Evolutionary conservation across 2,113 vertebrate species (phyloP).

Genomic region (Stegostoma tigrinum): DNA sequence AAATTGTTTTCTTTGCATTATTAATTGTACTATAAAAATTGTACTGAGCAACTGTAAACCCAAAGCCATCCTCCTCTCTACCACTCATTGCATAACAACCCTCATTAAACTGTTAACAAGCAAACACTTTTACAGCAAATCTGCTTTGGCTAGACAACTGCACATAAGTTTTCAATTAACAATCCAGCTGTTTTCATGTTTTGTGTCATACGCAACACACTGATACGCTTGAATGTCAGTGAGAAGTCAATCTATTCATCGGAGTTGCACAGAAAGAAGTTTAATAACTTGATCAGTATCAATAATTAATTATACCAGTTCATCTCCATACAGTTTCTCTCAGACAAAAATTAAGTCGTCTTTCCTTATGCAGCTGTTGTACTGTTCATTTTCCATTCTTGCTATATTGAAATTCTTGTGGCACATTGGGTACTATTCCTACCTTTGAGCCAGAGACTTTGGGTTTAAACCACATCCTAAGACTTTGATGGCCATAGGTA

Average conservation of each 20-base stretch:
- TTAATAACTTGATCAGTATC: not conserved
- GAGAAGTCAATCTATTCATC: conserved; percentile 14
- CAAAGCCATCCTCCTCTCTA: not conserved
- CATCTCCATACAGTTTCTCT: not conserved
- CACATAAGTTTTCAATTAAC: conserved; percentile 18
- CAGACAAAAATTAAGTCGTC: not conserved
- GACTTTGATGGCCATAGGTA: too few species aligned
- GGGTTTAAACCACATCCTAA: too few species aligned
- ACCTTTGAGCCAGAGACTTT: too few species aligned
- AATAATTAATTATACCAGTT: conserved; percentile 32
- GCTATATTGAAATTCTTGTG: too few species aligned
- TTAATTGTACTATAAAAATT: not conserved
- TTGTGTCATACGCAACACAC: not conserved
- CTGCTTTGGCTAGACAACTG: not conserved
- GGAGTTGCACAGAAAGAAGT: conserved; percentile 8
- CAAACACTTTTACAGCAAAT: not conserved
- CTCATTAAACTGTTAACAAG: conserved; percentile 21
- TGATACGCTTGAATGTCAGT: not conserved
- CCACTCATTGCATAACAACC: not conserved
- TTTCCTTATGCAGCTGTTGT: not conserved
- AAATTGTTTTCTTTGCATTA: not conserved
- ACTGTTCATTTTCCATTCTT: not conserved
- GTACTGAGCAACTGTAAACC: not conserved
- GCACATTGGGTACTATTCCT: too few species aligned
- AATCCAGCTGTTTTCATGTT: not conserved